Base-by-base conservation (phyloP, 2,113 vertebrate genomes). In the Calypte anna region DNA sequence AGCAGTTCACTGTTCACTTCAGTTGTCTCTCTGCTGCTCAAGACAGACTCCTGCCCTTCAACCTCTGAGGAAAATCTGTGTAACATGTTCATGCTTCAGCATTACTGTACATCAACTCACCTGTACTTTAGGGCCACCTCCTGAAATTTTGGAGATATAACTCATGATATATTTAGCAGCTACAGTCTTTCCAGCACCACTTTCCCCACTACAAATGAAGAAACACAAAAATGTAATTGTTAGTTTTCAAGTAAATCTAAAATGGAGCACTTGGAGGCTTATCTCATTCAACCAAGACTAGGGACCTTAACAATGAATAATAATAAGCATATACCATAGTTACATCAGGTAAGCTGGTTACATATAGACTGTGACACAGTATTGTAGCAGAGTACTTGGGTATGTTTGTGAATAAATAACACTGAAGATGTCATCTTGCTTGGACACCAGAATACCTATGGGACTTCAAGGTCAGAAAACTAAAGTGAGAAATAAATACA, bases 121-220 rank as follows among this genome's bases (percentile, higher is more conserved):
- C 99, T 99, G 99, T 20, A 99, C 99, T 97, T 98, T 99, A 88
- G 99, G 97, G 55, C 99, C 99, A 22, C 99, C 99, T 81, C 99
- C 99, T 17, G 99, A 99, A 76, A 99, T 98, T 96, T 98, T 98
- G 70, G 99, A 99, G 96, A 99, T 92, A 68, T 99, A 99, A 94
- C 99, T 82, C 99, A 99, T 99, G 61, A 99, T 99, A 55, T 99
- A 99, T 90, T 99, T 99, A 84, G 99, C 99, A 82, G 99, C 99
- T 61, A 99, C 99, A 3, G 99, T 99, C 97, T 99, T 99, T 24
- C 99, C 99, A 46, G 99, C 99, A 77, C 99, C 99, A 22, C 99
- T 99, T 96, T 99, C 99, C 12, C 99, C 99, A 63, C 99, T 99
- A 70, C 0, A 88, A 92, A 92, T 46, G 66, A 83, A 91, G 46